These are phyloP conservation scores for Mimumesa dahlbomi DNA, from an alignment of 2,888 invertebrate genomes.

Conservation along the genomic window DNA sequence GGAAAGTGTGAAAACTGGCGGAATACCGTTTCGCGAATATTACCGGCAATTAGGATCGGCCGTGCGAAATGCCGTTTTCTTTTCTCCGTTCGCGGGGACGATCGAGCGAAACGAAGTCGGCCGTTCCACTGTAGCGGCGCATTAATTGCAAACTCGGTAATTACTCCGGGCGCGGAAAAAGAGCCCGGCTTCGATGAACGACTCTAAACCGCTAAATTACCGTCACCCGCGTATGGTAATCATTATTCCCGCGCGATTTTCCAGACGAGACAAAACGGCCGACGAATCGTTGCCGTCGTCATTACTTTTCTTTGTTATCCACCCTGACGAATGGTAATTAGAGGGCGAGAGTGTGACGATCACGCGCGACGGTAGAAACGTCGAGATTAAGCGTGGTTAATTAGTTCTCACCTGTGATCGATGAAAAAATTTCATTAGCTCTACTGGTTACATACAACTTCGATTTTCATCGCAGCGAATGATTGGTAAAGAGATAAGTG, in stretches of 20 bases:
- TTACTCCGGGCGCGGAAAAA: constrained; percentile 34
- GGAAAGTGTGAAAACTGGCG: constrained; percentile 14
- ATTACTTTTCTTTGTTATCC: too few species aligned
- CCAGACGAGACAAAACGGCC: not conserved
- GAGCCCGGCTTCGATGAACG: constrained; percentile 21
- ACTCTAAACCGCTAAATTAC: constrained; percentile 21
- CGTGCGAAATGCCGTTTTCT: constrained; percentile 9
- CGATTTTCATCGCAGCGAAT: too few species aligned
- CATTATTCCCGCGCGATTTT: constrained; percentile 12
- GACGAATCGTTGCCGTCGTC: too few species aligned
- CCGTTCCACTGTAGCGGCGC: constrained; percentile 21
- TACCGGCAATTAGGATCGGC: constrained; percentile 38
- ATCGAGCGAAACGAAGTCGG: constrained; percentile 36
- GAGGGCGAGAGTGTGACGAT: too few species aligned
- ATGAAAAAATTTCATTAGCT: too few species aligned
- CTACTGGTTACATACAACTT: too few species aligned
- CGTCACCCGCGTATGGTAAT: constrained; percentile 33
- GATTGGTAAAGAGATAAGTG: too few species aligned
- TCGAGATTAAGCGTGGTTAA: too few species aligned
- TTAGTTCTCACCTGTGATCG: too few species aligned
- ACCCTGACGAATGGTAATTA: too few species aligned
- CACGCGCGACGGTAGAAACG: too few species aligned
- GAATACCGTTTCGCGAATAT: constrained; percentile 12
- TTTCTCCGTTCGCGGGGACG: constrained; percentile 15
- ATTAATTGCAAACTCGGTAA: constrained; percentile 53